phyloP scores from a whole-genome alignment of 2,888 invertebrate species.

The Frankliniella intonsa region DNA sequence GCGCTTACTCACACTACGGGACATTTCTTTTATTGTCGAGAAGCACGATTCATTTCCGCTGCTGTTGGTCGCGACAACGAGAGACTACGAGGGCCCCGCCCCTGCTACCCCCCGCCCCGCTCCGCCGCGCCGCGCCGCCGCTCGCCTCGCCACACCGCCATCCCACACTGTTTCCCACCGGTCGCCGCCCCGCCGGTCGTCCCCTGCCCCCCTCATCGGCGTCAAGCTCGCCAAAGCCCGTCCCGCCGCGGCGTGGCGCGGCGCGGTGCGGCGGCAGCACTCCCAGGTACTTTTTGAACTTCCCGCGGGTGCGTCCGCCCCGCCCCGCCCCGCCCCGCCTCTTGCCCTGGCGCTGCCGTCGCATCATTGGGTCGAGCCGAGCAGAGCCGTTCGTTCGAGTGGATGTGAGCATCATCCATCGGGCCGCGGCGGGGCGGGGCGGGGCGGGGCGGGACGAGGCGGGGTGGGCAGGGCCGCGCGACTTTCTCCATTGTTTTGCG shows the following conservation, averaged over 20 bases:
- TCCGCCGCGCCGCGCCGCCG: background rate
- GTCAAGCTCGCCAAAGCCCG: no score
- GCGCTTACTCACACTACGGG: conserved; percentile 9
- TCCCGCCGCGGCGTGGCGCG: no score
- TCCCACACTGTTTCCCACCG: background rate
- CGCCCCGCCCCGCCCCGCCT: no score
- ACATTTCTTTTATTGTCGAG: conserved; percentile 27
- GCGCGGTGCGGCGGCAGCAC: no score
- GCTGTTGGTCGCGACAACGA: conserved; percentile 11
- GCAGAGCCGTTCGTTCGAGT: background rate
- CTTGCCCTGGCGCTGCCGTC: no score
- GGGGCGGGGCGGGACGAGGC: background rate
- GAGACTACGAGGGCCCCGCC: background rate
- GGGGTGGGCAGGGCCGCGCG: background rate
- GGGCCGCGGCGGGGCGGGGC: background rate
- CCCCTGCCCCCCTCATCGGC: no score
- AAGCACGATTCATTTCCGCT: conserved; percentile 24
- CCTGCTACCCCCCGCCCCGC: background rate
- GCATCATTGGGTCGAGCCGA: no score
- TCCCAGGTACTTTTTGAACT: no score
- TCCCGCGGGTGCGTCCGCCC: no score
- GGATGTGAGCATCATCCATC: background rate
- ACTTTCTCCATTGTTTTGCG: conserved; percentile 16
- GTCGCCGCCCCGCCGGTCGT: background rate
- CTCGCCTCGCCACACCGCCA: background rate